Conservation (phyloP, 2,797 vertebrate species). For the Coreius guichenoti region DNA sequence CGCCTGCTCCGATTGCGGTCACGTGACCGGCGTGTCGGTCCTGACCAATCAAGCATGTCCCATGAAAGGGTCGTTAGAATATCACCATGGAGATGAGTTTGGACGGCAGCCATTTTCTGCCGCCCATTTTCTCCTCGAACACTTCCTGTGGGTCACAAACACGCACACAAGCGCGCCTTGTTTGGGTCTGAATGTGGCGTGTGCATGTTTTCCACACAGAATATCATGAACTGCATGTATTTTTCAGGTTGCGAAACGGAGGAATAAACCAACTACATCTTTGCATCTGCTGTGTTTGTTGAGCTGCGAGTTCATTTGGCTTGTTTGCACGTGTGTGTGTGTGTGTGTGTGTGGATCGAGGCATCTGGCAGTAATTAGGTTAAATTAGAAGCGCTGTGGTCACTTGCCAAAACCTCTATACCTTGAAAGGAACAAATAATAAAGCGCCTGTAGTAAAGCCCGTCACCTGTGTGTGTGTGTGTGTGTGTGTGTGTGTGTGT, state of each 20-base stretch:
- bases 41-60: constrained; percentile 44
- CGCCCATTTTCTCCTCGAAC: constrained; percentile 44
- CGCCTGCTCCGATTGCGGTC: neutral
- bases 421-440: constrained; percentile 64
- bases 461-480: constrained; percentile 60
- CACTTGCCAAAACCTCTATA: constrained; percentile 73
- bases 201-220: neutral
- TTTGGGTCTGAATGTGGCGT: neutral
- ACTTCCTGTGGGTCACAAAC: constrained; percentile 54
- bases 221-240: neutral
- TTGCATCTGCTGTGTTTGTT: constrained; percentile 14
- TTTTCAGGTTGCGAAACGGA: neutral
- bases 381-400: constrained; percentile 71
- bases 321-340: constrained; percentile 36
- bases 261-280: neutral
- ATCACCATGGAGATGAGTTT: constrained; percentile 60
- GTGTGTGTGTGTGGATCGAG: constrained; percentile 72
- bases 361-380: constrained; percentile 88
- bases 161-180: neutral
- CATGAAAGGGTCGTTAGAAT: constrained; percentile 44
- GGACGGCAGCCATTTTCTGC: constrained; percentile 49
- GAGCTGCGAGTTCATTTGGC: constrained; percentile 28
- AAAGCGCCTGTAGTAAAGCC: constrained; percentile 57
- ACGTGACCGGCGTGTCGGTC: constrained; percentile 13
- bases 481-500: constrained; percentile 9